These are phyloP conservation scores for Dolichoris vasculosae DNA, from an alignment of 1,140 invertebrate genomes.

Conservation along the genomic window DNA sequence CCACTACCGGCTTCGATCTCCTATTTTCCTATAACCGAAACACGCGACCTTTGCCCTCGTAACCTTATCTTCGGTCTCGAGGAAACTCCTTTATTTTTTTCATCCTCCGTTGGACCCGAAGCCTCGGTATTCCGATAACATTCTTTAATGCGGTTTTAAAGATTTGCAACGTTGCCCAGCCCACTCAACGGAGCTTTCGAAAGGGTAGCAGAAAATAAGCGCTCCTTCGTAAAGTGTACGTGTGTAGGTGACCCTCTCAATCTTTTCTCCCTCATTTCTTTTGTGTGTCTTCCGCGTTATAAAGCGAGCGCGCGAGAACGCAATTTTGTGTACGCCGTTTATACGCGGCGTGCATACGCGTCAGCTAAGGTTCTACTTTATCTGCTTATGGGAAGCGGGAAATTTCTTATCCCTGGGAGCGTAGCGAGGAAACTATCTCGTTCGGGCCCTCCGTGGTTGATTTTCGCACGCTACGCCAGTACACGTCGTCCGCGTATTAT, in stretches of 20 bases:
- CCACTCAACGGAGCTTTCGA: background rate
- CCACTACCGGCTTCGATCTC: too few species aligned
- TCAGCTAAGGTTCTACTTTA: conserved; percentile 4
- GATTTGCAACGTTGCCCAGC: background rate
- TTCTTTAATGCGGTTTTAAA: conserved; percentile 5
- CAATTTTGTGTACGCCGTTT: background rate
- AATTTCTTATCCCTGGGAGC: background rate
- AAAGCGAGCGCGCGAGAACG: background rate
- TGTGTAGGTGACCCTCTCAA: background rate
- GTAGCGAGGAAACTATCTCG: conserved; percentile 27
- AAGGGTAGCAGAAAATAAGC: background rate
- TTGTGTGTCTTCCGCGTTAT: conserved; percentile 10
- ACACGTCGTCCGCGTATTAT: conserved; percentile 1
- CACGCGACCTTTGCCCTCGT: background rate
- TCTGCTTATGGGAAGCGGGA: conserved; percentile 13
- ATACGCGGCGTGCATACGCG: background rate
- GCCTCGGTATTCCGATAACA: background rate
- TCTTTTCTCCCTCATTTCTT: conserved; percentile 18
- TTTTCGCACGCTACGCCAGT: background rate
- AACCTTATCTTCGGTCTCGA: background rate
- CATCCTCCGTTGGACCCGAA: background rate
- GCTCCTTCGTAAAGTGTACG: background rate
- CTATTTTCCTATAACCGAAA: too few species aligned
- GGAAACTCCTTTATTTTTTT: background rate
- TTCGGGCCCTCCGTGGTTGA: background rate